Conservation (phyloP, 2,113 vertebrate species). For the Pelecanus crispus region DNA sequence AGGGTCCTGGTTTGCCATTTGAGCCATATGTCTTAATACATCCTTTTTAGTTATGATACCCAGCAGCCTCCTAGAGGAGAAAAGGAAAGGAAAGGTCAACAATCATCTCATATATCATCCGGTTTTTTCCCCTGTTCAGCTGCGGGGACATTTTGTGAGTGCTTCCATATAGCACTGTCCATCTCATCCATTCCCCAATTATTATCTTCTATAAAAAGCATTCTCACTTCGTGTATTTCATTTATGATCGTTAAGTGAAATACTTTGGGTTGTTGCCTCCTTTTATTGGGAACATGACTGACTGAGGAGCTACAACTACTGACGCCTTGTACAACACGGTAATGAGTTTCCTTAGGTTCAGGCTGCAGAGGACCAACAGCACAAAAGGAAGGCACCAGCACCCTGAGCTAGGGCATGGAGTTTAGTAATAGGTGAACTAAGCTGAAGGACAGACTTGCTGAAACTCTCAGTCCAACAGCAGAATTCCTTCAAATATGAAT, state of each 20-base stretch:
- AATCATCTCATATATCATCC: neutral
- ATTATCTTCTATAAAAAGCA: neutral
- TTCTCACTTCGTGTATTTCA: neutral
- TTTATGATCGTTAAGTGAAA: neutral
- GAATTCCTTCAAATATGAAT: neutral
- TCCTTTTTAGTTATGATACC: constrained; percentile 95
- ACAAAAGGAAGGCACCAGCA: neutral
- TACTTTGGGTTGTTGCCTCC: neutral
- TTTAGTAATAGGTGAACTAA: neutral
- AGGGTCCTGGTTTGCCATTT: constrained; percentile 99
- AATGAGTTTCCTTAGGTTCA: neutral
- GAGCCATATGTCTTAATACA: constrained; percentile 96
- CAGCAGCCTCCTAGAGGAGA: constrained; percentile 76
- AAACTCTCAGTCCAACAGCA: neutral
- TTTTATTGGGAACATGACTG: neutral
- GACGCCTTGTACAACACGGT: neutral
- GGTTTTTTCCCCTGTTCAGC: neutral
- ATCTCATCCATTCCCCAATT: neutral
- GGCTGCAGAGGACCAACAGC: neutral
- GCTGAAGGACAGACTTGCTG: neutral
- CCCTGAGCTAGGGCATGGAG: neutral
- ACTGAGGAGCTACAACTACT: neutral
- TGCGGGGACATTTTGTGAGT: neutral
- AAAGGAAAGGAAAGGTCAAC: constrained; percentile 53
- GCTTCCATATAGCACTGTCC: neutral